These are phyloP conservation scores for Morbakka virulenta DNA, from an alignment of 30 jellyfish, hydroid and myxozoan species.

Conservation along the genomic window DNA sequence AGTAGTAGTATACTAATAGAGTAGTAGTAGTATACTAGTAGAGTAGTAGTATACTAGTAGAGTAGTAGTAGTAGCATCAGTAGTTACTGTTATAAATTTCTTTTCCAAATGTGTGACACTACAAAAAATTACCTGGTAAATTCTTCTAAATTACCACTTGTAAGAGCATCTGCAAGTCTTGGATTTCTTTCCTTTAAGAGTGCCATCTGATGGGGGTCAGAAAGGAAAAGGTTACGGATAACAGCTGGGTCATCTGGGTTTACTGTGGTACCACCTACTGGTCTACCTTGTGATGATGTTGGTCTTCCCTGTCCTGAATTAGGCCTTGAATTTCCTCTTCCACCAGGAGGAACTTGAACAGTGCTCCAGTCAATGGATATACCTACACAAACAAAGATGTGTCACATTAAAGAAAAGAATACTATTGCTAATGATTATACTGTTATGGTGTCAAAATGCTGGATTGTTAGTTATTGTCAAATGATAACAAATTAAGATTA, in stretches of 20 bases:
- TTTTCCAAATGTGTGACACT: no score
- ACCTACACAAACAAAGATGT: background rate
- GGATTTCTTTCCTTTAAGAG: conserved; percentile 93
- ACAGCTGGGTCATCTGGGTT: conserved; percentile 77
- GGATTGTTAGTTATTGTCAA: no score
- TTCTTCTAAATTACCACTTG: conserved; percentile 66
- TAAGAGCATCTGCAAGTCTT: conserved; percentile 88
- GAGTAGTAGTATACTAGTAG: no score
- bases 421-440: background rate
- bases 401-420: background rate
- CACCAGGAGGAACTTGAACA: conserved; percentile 70
- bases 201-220: conserved; percentile 89
- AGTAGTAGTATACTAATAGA: no score
- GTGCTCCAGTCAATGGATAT: conserved; percentile 92
- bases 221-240: conserved; percentile 73
- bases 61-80: no score
- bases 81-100: no score
- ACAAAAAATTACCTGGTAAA: conserved; percentile 16
- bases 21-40: no score
- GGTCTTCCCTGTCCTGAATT: conserved; percentile 25
- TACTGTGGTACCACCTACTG: background rate
- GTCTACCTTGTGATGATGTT: conserved; percentile 1
- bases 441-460: no score
- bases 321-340: conserved; percentile 4
- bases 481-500: no score